Evolutionary conservation across 1,140 invertebrate species (phyloP).

Genomic region (Anastatus disparis): DNA sequence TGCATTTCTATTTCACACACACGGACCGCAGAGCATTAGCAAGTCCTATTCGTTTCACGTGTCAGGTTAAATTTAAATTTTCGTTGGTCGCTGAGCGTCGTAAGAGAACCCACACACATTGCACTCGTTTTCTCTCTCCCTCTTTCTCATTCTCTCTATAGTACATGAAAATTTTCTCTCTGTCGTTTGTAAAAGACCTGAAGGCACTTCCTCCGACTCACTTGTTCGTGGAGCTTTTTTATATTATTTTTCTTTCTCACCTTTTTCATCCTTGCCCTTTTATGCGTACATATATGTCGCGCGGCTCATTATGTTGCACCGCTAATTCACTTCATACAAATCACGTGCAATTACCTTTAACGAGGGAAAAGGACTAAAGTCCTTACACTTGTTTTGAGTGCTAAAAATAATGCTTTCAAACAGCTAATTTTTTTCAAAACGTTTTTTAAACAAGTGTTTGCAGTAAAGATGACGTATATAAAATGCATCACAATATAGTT

Average conservation of each 20-base stretch:
- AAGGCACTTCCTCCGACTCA: no score
- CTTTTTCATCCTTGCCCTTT: background rate
- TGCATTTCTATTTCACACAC: background rate
- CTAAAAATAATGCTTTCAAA: background rate
- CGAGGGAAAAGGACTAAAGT: no score
- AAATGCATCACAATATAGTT: no score
- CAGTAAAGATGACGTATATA: no score
- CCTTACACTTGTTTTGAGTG: background rate
- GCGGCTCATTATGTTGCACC: slow-evolving; percentile 3
- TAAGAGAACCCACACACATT: background rate
- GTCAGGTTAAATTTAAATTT: slow-evolving; percentile 43
- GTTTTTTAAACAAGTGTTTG: no score
- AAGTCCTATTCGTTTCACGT: slow-evolving; percentile 41
- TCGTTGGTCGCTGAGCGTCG: background rate
- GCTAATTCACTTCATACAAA: slow-evolving; percentile 23
- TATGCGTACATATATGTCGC: background rate
- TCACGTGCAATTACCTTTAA: slow-evolving; percentile 13
- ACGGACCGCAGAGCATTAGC: slow-evolving; percentile 28
- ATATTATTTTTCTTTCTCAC: background rate
- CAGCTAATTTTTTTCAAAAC: background rate
- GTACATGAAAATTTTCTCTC: slow-evolving; percentile 12
- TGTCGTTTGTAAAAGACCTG: no score
- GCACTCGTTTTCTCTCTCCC: background rate
- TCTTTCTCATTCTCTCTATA: slow-evolving; percentile 12
- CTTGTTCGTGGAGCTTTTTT: background rate